Evolutionary conservation across 2,797 vertebrate genomes (phyloP).

Genomic region (Anabas testudineus): DNA sequence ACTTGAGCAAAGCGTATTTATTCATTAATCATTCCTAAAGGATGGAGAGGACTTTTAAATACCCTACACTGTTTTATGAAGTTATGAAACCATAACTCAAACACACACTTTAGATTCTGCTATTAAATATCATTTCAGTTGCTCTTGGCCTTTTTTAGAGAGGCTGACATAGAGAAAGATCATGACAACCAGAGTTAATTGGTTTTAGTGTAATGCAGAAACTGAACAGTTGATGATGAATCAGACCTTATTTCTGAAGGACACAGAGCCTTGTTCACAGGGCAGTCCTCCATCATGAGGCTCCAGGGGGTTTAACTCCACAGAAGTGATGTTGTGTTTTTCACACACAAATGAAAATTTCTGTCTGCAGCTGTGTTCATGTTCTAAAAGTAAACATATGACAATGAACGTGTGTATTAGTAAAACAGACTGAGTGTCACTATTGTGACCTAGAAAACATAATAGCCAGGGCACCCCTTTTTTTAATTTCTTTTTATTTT

Average conservation of each 20-base stretch:
- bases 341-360: slow-evolving; percentile 91
- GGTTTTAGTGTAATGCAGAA: neutral
- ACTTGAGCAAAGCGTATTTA: too few relatives aligned
- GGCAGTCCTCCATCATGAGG: slow-evolving; percentile 71
- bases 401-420: neutral
- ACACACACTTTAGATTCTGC: neutral
- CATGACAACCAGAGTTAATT: neutral
- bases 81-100: too few relatives aligned
- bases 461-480: too few relatives aligned
- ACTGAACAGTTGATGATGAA: slow-evolving; percentile 3
- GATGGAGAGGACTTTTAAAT: too few relatives aligned
- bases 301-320: slow-evolving; percentile 85
- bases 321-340: slow-evolving; percentile 86
- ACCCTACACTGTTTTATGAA: too few relatives aligned
- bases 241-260: slow-evolving; percentile 92
- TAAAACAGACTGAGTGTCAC: neutral
- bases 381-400: slow-evolving; percentile 58
- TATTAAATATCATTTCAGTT: neutral
- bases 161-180: neutral
- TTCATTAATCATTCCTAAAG: too few relatives aligned
- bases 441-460: too few relatives aligned
- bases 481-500: too few relatives aligned
- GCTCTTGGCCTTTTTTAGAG: too few relatives aligned
- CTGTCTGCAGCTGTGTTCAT: slow-evolving; percentile 51
- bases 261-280: slow-evolving; percentile 78